phyloP scores from a whole-genome alignment of 2,113 vertebrate genomes.

The Channa argus region DNA sequence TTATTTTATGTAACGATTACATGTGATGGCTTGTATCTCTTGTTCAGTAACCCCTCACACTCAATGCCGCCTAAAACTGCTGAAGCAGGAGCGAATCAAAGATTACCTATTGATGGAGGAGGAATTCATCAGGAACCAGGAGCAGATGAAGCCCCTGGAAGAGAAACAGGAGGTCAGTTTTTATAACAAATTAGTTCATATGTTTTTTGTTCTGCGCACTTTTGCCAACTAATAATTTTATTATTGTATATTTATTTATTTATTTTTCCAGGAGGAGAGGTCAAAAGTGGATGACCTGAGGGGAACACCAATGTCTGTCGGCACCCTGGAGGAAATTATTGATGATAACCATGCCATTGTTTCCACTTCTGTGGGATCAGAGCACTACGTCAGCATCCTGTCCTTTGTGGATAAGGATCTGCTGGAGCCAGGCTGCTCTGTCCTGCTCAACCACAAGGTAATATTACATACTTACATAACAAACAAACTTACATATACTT shows the following conservation, averaged over 20 bases:
- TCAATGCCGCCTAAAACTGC: constrained; percentile 94
- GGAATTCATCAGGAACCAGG: constrained; percentile 98
- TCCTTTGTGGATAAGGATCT: constrained; percentile 99
- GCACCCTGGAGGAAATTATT: constrained; percentile 97
- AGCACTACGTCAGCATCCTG: constrained; percentile 98
- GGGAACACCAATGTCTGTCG: constrained; percentile 97
- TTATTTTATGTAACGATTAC: rapidly evolving
- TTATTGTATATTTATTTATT: neutral
- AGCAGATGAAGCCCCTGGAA: constrained; percentile 98
- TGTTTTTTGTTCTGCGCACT: neutral
- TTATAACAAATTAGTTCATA: neutral
- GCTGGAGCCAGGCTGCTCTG: constrained; percentile 96
- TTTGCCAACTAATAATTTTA: neutral
- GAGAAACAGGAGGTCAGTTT: constrained; percentile 95
- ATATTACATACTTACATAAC: neutral
- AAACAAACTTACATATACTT: too few species aligned
- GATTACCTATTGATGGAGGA: constrained; percentile 99
- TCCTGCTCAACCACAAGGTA: constrained; percentile 98
- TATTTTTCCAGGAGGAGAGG: constrained; percentile 89
- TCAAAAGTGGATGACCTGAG: constrained; percentile 98
- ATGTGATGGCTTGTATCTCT: neutral
- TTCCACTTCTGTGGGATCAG: constrained; percentile 96
- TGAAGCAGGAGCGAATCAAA: constrained; percentile 97
- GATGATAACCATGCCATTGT: constrained; percentile 99
- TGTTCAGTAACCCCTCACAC: constrained; percentile 95